phyloP scores from a whole-genome alignment of 2,113 vertebrate genomes.

The Halichoerus grypus region DNA sequence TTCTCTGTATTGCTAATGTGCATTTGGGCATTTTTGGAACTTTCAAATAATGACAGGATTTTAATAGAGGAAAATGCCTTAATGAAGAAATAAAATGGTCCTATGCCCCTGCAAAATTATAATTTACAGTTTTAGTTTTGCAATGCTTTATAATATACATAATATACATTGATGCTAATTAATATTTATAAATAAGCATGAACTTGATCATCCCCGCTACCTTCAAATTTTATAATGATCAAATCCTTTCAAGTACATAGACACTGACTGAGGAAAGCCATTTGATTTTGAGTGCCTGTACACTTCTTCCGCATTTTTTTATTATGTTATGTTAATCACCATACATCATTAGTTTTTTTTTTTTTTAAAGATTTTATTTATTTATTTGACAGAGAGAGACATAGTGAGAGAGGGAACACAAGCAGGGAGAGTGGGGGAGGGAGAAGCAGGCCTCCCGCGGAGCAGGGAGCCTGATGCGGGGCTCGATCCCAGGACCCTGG shows the following conservation, averaged over 20 bases:
- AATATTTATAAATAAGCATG: not conserved
- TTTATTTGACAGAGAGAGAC: too few relatives aligned
- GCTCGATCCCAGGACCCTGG: too few relatives aligned
- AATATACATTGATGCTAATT: not conserved
- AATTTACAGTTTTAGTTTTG: constrained; percentile 2
- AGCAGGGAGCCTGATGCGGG: too few relatives aligned
- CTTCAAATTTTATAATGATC: not conserved
- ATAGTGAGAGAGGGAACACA: too few relatives aligned
- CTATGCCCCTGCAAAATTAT: not conserved
- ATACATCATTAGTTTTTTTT: too few relatives aligned
- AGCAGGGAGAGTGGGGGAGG: too few relatives aligned
- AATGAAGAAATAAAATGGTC: not conserved
- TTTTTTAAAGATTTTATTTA: too few relatives aligned
- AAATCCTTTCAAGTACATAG: not conserved
- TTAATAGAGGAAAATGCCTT: not conserved
- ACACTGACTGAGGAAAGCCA: not conserved
- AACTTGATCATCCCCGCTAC: not conserved
- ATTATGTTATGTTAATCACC: too few relatives aligned
- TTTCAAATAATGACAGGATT: constrained; percentile 26
- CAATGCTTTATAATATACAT: not conserved
- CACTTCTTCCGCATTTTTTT: too few relatives aligned
- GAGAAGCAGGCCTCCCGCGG: too few relatives aligned
- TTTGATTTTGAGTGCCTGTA: not conserved
- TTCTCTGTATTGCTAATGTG: not conserved
- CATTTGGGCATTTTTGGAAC: not conserved